Evolutionary conservation across 2,113 vertebrate species (phyloP).

Genomic region (Sylvietta virens): DNA sequence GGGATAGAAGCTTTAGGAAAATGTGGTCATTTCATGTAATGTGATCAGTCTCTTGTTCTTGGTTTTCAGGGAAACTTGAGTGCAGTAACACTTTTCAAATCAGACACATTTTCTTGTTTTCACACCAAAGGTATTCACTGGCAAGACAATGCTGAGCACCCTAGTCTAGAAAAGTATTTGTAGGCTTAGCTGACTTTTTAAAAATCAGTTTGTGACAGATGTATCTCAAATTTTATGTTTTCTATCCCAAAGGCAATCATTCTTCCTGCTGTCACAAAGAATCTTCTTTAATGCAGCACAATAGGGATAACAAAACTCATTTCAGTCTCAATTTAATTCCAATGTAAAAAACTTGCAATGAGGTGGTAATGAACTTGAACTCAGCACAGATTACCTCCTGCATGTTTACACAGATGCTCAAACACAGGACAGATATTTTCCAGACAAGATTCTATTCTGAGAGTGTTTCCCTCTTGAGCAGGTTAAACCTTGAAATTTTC

Average conservation of each 20-base stretch:
- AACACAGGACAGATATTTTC: background rate
- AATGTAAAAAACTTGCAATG: slow-evolving; percentile 35
- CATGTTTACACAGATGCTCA: background rate
- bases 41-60: background rate
- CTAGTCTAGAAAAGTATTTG: background rate
- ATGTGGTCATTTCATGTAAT: background rate
- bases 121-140: background rate
- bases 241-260: background rate
- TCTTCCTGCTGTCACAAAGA: background rate
- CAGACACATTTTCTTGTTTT: background rate
- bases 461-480: background rate
- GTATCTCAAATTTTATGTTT: background rate
- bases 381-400: background rate
- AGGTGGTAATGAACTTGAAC: slow-evolving; percentile 55
- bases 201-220: background rate
- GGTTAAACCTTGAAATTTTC: background rate
- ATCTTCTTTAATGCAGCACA: background rate
- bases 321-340: slow-evolving; percentile 56
- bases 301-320: slow-evolving; percentile 42
- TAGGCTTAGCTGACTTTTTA: background rate
- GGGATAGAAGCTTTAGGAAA: background rate
- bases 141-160: background rate
- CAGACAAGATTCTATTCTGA: background rate
- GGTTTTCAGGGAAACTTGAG: background rate
- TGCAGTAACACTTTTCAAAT: background rate